These are phyloP conservation scores for Lutjanus argentimaculatus DNA, from an alignment of 2,797 vertebrate species.

Conservation along the genomic window DNA sequence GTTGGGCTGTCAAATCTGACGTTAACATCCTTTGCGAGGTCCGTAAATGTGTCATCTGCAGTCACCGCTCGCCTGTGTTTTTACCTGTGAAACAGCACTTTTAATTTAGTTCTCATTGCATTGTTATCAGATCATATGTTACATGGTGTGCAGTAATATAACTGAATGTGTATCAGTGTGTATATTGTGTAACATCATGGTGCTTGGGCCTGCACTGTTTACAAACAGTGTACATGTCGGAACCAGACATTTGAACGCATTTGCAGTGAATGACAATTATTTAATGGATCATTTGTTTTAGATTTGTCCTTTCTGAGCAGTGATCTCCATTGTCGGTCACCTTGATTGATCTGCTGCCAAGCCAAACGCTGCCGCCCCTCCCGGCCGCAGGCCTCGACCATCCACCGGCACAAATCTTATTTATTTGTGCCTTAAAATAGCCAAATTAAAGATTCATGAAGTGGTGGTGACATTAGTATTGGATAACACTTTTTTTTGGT, in stretches of 20 bases:
- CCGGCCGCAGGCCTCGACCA: slow-evolving; percentile 56
- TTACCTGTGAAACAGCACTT: background rate
- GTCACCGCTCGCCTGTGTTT: background rate
- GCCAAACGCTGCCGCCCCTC: slow-evolving; percentile 18
- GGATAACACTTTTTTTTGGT: background rate
- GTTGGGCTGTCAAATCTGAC: background rate
- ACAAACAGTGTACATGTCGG: slow-evolving; percentile 50
- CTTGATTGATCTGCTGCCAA: slow-evolving; percentile 65
- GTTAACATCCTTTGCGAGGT: slow-evolving; percentile 14
- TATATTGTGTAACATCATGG: slow-evolving; percentile 19
- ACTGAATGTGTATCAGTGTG: background rate
- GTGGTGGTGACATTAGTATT: accelerated
- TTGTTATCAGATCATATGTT: accelerated
- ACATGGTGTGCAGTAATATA: too few relatives aligned
- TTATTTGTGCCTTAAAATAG: slow-evolving; percentile 4
- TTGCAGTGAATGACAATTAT: background rate
- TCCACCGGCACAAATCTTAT: slow-evolving; percentile 16
- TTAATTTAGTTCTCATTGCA: background rate
- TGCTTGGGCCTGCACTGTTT: slow-evolving; percentile 65
- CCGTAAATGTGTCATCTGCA: slow-evolving; percentile 36
- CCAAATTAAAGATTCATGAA: accelerated
- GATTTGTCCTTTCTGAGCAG: background rate
- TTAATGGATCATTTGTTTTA: background rate
- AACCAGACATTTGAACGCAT: background rate
- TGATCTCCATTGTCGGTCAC: slow-evolving; percentile 54